Base-by-base conservation (phyloP, 2,797 vertebrate genomes). In the Amazonetta brasiliensis region DNA sequence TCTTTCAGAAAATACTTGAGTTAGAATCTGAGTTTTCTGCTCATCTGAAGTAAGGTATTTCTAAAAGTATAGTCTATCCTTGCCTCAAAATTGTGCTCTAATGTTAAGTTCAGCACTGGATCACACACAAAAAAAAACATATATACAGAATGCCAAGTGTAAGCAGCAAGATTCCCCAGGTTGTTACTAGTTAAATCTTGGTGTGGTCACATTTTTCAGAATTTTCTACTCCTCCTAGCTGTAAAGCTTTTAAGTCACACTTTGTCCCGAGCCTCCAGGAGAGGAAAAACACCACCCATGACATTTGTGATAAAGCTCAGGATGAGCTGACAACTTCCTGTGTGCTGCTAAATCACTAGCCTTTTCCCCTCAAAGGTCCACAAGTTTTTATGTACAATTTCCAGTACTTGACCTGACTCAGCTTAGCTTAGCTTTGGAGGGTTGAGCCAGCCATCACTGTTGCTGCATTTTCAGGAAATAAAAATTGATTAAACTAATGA, bases 371-470 rank as follows among this genome's bases (percentile, higher is more conserved):
- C 26, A 20, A 33, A 85, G 71, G 74, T 20, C 12, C 6, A 0
- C 23, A 31, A 3, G 16, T 17, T 79, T 88, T 59, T 54, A 4
- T 21, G 81, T 59, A 43, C 7, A 1, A 0, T 75, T 78, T 91
- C 73, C 76, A 68, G 28, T 19, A 56, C 1, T 41, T 54, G 63
- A 63, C 7, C n/a, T 41, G 68, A 48, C 10, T 43, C 28, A 2
- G 69, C 37, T 37, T 55, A 2, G 18, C 9, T 60, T 68, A 76
- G 75, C 41, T 52, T 16, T 31, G 46, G 52, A 75, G 50, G 11
- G 1, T 11, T 12, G 0, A 46, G 37, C 4, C 28, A 92, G 48
- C 18, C n/a, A n/a, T 6, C 21, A 15, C 0, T 46, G 33, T 59
- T 58, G 79, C 35, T 69, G 43, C 17, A 16, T 46, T 46, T 90